Conservation (phyloP, 2,888 invertebrate genomes). For the Lasioglossum malachurum region DNA sequence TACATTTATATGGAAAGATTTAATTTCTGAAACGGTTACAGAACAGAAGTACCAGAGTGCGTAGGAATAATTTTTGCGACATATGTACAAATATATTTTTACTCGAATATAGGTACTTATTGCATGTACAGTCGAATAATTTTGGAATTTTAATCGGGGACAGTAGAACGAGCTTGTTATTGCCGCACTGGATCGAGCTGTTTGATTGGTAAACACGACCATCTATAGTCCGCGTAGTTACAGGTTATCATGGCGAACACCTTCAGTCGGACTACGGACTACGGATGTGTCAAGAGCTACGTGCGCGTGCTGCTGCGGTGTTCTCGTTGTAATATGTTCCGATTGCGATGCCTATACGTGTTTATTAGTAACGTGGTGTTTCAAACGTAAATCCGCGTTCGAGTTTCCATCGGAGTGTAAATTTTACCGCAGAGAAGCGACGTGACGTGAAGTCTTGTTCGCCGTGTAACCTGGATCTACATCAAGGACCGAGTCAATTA, state of each 20-base stretch:
- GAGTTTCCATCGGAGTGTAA: background rate
- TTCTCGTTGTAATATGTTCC: slow-evolving; percentile 15
- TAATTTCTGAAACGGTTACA: no score
- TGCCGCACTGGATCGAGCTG: slow-evolving; percentile 4
- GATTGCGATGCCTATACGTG: background rate
- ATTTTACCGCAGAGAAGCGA: background rate
- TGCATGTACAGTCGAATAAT: background rate
- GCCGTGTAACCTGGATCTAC: background rate
- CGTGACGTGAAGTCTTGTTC: background rate
- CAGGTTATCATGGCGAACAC: slow-evolving; percentile 56
- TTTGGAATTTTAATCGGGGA: background rate
- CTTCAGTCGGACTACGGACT: slow-evolving; percentile 31
- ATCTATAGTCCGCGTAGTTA: slow-evolving; percentile 44
- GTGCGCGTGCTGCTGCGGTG: background rate
- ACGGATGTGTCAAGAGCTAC: background rate
- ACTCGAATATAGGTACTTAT: background rate
- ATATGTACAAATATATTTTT: background rate
- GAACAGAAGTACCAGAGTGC: no score
- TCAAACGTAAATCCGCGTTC: background rate
- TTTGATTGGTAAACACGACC: slow-evolving; percentile 32
- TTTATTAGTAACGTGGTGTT: background rate
- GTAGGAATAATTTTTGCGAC: no score
- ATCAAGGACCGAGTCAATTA: slow-evolving; percentile 3
- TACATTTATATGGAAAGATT: no score
- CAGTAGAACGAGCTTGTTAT: background rate